phyloP scores from a whole-genome alignment of 1,140 invertebrate genomes.

The Frieseomelitta varia region DNA sequence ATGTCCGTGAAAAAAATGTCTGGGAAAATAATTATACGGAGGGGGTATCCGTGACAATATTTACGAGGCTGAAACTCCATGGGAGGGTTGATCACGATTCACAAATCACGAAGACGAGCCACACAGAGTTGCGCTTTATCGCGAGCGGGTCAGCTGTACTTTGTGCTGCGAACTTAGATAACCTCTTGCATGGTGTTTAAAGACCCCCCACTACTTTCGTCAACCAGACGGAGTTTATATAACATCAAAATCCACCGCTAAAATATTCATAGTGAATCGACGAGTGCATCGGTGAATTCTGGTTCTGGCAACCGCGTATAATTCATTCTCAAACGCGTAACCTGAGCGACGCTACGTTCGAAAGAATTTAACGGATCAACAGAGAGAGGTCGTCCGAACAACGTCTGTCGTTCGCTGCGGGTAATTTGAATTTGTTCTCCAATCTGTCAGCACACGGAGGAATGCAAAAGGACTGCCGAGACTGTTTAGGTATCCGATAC shows the following conservation, averaged over 20 bases:
- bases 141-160: conserved; percentile 76
- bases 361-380: not conserved
- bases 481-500: conserved; percentile 92
- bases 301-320: not conserved
- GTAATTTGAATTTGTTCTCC: conserved; percentile 76
- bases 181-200: conserved; percentile 62
- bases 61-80: conserved; percentile 36
- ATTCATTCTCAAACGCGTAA: not conserved
- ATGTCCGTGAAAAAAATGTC: not conserved
- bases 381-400: not conserved
- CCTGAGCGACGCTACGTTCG: not conserved
- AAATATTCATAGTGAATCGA: conserved; percentile 28
- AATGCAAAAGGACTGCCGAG: conserved; percentile 91
- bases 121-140: conserved; percentile 52
- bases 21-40: not conserved
- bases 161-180: conserved; percentile 77
- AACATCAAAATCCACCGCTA: conserved; percentile 36
- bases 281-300: conserved; percentile 4
- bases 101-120: not conserved
- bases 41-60: not conserved
- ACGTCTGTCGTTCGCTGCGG: conserved; percentile 8
- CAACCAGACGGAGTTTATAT: conserved; percentile 37
- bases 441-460: conserved; percentile 87
- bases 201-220: conserved; percentile 22
- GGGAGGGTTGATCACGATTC: not conserved